Evolutionary conservation across 2,797 vertebrate species (phyloP), one percentile per base, ranked within the genome.

Genomic region (Etheostoma nigrum): DNA sequence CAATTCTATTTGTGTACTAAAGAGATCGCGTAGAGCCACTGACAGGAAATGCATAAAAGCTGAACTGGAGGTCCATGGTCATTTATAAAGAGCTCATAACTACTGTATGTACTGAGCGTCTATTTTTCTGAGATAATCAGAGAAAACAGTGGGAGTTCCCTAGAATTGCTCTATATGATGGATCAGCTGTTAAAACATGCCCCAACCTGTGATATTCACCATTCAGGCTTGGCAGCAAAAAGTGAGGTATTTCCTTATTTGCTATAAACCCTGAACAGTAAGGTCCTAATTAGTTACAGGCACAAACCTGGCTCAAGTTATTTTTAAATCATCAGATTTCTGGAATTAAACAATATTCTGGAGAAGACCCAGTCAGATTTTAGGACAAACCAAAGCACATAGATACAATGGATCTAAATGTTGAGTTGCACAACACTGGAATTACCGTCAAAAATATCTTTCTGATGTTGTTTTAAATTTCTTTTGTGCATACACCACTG

Each of bases 11-110:
- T 1, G 13, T 65, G 21, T 18, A 11, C 64, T 33, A 27, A 25
- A 73, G 18, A 70, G 45, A 65, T 57, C 18, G 55, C 25, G 18
- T 13, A 8, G 48, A 60, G 49, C 2, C 53, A 13, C 42, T 18
- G 40, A 47, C 60, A 45, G 51, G 53, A 61, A 66, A 66, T 42
- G 18, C 5, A 61, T 16, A 65, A 61, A 51, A 45, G 36, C 64
- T 69, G 47, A 69, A 53, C 14, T 33, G 12, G 16, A 61, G 4
- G 63, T 66, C 36, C 8, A 48, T 79, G 51, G 70, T 79, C 62
- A 57, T 73, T 76, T 53, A 76, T 61, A 67, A 73, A 66, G 53
- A 79, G 25, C 19, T 11, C 21, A 23, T 59, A 62, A 47, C 13
- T 44, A 57, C 48, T 18, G 40, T 44, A 14, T 47, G 27, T 48